Evolutionary conservation across 2,888 invertebrate genomes (phyloP), one percentile per base, ranked within the genome.

Genomic region (Xylota segnis): DNA sequence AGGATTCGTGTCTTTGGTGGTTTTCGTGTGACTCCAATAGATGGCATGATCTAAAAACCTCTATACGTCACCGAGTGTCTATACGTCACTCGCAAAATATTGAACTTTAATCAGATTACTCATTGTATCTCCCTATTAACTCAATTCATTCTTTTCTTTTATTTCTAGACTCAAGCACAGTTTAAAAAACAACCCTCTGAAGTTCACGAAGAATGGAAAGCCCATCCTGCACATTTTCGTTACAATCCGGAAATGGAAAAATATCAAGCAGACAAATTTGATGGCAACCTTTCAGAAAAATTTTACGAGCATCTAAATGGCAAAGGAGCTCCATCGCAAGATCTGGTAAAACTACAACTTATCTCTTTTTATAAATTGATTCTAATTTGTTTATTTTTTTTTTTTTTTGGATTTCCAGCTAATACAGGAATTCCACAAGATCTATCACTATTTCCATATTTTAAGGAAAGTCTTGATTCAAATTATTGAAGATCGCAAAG

Each of bases 1-100:
- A 50, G 4, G 78, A 78, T 71, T 78, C 45, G 61, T 78, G 78
- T 70, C 78, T 70, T 45, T 34, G 78, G 37, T 78, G 52, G 78
- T 34, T 78, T 78, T 71, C 61, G 56, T 32, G 12, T 78, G 34
- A 56, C 70, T 45, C 78, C 70, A 71, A 70, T 71, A 78, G 78
- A 52, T 78, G 70, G 78, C 78, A 70, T 37, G 27, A 27, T n/a
- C 32, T 29, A 32, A 16, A 29, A 16, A 18, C n/a, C n/a, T 23
- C 23, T 23, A 6, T 32, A 56, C 56, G 32, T 37, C 59, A 23
- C 27, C n/a, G 0, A 16, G 14, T 12, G 32, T 10, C 23, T 27
- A 40, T 68, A 52, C 27, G n/a, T n/a, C n/a, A n/a, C 40, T 52
- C 52, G 18, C 47, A 18, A 16, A 16, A 68, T 18, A 37, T 47